A percentile compares a stretch with the other conserved stretches of the same genome.
phyloP scores from a whole-genome alignment of 2,797 vertebrate species.

The Columba guinea region DNA sequence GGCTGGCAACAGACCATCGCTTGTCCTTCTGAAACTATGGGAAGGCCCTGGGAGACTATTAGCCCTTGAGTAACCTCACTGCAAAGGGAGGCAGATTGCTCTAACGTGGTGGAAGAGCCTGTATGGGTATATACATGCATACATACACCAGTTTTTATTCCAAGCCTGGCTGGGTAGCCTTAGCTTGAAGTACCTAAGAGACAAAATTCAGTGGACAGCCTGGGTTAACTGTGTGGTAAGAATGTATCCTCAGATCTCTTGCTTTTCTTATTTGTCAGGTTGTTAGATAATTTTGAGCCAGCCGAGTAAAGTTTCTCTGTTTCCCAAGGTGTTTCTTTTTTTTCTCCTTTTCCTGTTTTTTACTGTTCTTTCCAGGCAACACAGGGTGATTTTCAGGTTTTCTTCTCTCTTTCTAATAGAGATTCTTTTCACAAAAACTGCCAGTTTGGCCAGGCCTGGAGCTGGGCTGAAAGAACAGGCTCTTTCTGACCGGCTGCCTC shows the following conservation, averaged over 20 bases:
- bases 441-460: not conserved
- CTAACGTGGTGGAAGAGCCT: not conserved
- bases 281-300: not conserved
- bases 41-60: not conserved
- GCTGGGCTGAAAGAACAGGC: not conserved
- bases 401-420: not conserved
- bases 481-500: not conserved
- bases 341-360: not conserved
- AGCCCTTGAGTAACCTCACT: not conserved
- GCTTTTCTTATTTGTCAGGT: not conserved
- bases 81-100: not conserved
- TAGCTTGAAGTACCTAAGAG: not conserved
- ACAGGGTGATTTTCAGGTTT: not conserved
- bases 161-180: not conserved
- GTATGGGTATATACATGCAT: not conserved
- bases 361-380: not conserved
- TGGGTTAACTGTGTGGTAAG: not conserved
- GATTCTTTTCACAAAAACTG: not conserved
- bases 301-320: not conserved
- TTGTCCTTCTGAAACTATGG: not conserved
- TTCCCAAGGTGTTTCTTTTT: not conserved
- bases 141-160: not conserved
- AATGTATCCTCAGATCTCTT: not conserved
- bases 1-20: rapidly evolving
- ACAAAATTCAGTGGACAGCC: not conserved